phyloP scores from a whole-genome alignment of 2,797 vertebrate genomes.

The Protonibea diacanthus region DNA sequence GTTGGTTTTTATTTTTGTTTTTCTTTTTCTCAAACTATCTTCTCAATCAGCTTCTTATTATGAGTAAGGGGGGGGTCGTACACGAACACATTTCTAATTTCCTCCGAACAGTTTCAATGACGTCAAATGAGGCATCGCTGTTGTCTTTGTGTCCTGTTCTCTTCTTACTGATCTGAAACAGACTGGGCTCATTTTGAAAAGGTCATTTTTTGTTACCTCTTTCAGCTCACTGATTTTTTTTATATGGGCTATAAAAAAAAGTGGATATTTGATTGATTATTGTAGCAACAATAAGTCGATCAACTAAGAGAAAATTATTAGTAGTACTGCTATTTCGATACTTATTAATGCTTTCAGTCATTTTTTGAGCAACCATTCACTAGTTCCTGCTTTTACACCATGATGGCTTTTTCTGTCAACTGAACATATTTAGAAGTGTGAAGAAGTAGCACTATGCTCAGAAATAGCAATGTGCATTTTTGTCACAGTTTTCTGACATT shows the following conservation, averaged over 20 bases:
- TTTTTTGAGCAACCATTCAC: background rate
- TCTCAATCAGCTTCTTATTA: background rate
- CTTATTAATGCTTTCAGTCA: too few relatives aligned
- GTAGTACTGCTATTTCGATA: too few relatives aligned
- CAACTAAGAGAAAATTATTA: too few relatives aligned
- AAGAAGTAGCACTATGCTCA: background rate
- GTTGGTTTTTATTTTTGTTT: background rate
- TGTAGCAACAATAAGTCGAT: background rate
- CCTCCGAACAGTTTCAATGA: background rate
- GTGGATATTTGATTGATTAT: too few relatives aligned
- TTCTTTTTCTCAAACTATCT: background rate
- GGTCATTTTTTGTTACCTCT: too few relatives aligned
- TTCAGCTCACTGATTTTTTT: background rate
- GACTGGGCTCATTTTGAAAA: background rate
- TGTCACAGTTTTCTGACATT: background rate
- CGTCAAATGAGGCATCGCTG: background rate
- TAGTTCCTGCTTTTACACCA: background rate
- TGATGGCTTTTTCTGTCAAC: background rate
- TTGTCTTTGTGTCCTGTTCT: background rate
- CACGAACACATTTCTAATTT: background rate
- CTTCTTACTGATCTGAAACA: background rate
- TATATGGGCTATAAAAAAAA: background rate
- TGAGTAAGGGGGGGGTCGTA: too few relatives aligned
- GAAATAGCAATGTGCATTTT: background rate
- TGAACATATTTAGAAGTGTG: background rate